Percentiles rank a stretch among this genome's conserved stretches.
Conservation (phyloP, 1,140 invertebrate species). For the Pantala flavescens region DNA sequence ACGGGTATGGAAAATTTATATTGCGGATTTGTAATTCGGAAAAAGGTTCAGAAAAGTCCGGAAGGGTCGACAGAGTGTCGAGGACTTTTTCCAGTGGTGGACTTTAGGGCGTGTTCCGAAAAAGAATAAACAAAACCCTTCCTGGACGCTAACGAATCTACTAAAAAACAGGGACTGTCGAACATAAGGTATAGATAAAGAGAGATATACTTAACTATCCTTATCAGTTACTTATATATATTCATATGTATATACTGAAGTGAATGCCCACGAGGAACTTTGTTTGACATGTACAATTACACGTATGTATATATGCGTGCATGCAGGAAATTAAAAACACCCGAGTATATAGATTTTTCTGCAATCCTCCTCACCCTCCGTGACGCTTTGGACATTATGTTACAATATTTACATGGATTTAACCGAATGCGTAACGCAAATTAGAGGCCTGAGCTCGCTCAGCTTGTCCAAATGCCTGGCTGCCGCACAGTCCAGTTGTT, state of each 20-base stretch:
- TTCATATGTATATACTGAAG: not conserved
- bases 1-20: too few relatives aligned
- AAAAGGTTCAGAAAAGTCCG: too few relatives aligned
- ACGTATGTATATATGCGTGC: not conserved
- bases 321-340: not conserved
- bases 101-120: too few relatives aligned
- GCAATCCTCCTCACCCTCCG: not conserved
- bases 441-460: not conserved
- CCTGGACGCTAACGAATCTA: too few relatives aligned
- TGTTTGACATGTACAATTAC: not conserved
- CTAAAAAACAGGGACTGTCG: too few relatives aligned
- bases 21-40: too few relatives aligned
- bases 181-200: too few relatives aligned
- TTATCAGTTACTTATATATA: too few relatives aligned
- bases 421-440: not conserved
- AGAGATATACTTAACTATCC: too few relatives aligned
- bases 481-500: not conserved
- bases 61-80: too few relatives aligned
- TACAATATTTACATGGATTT: not conserved
- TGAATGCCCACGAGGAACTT: conserved; percentile 3
- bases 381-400: not conserved
- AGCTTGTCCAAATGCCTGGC: not conserved
- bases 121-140: too few relatives aligned
- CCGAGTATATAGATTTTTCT: not conserved
- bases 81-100: too few relatives aligned